These are phyloP conservation scores for Schizopygopsis pylzovi DNA, from an alignment of 2,797 vertebrate species.

Conservation along the genomic window DNA sequence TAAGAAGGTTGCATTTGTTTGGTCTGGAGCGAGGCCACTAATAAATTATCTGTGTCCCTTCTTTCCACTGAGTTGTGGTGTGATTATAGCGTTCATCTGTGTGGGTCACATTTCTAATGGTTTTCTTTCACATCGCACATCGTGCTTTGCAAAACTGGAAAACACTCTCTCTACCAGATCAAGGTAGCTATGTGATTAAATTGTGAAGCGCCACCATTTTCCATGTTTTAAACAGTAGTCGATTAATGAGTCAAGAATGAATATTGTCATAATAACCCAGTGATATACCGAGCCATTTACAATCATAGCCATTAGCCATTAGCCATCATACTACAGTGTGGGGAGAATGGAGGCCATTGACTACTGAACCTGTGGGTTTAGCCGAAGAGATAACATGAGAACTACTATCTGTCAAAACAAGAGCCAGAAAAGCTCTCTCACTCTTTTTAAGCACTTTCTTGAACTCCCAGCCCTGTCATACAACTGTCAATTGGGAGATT, in stretches of 20 bases:
- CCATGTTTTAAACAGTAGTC: conserved; percentile 5
- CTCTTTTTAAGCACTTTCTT: conserved; percentile 34
- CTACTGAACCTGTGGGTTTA: conserved; percentile 38
- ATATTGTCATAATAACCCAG: conserved; percentile 9
- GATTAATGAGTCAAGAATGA: conserved; percentile 14
- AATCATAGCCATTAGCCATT: too few relatives aligned
- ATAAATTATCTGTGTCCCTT: conserved; percentile 43
- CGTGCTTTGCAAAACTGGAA: neutral
- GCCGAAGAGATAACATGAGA: conserved; percentile 27
- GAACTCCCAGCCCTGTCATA: conserved; percentile 39
- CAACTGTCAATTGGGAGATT: conserved; percentile 44
- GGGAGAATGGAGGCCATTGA: conserved; percentile 12
- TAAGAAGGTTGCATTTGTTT: conserved; percentile 48
- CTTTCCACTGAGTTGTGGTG: conserved; percentile 33
- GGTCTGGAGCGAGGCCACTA: conserved; percentile 31
- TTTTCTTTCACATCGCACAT: conserved; percentile 25
- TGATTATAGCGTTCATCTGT: conserved; percentile 30
- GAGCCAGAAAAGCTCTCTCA: conserved; percentile 39
- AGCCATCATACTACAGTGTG: neutral
- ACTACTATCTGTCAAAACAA: conserved; percentile 48
- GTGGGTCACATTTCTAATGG: conserved; percentile 26
- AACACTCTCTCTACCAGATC: neutral
- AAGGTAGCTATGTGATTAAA: conserved; percentile 14
- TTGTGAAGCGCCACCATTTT: neutral
- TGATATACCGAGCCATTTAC: conserved; percentile 27